These are phyloP conservation scores for Bombus haemorrhoidalis DNA, from an alignment of 1,140 invertebrate genomes.

Conservation along the genomic window DNA sequence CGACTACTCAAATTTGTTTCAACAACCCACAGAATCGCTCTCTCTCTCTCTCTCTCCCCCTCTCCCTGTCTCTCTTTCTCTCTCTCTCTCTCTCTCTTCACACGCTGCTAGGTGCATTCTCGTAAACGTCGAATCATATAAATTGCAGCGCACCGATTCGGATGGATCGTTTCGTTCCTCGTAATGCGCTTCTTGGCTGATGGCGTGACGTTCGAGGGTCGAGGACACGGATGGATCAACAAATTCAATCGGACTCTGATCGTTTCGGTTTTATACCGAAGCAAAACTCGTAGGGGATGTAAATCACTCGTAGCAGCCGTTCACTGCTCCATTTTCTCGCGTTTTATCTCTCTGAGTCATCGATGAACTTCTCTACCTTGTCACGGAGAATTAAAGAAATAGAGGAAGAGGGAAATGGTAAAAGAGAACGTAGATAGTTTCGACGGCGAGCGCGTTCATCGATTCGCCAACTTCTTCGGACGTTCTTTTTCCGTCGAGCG, in stretches of 20 bases:
- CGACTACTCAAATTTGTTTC: slow-evolving; percentile 8
- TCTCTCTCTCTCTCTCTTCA: background rate
- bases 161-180: background rate
- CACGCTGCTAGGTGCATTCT: background rate
- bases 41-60: background rate
- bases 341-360: slow-evolving; percentile 22
- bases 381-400: slow-evolving; percentile 1
- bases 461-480: background rate
- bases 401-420: too few species aligned
- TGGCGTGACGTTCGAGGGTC: background rate
- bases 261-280: slow-evolving; percentile 11
- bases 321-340: slow-evolving; percentile 3
- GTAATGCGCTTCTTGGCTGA: slow-evolving; percentile 10
- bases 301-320: slow-evolving; percentile 34
- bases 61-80: fast-evolving
- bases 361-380: background rate
- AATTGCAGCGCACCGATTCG: slow-evolving; percentile 4
- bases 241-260: slow-evolving; percentile 38
- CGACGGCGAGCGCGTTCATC: background rate
- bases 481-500: background rate
- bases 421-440: background rate
- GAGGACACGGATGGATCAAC: background rate
- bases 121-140: slow-evolving; percentile 29
- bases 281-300: slow-evolving; percentile 1
- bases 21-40: background rate